phyloP scores from a whole-genome alignment of 1,140 invertebrate genomes.

The Ceratina australensis region DNA sequence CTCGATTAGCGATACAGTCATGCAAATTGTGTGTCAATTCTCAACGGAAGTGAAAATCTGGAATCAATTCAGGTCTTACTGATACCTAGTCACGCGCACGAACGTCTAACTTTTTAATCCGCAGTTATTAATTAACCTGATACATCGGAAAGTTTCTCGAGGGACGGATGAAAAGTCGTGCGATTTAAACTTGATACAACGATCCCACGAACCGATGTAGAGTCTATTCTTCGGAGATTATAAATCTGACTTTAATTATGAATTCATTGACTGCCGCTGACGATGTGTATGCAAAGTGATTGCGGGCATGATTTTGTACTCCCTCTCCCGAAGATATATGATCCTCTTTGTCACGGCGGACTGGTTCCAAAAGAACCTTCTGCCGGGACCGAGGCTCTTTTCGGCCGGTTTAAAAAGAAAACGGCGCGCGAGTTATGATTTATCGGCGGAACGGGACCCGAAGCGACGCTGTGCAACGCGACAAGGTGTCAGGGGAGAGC shows the following conservation, averaged over 20 bases:
- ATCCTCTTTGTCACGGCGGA: slow-evolving; percentile 45
- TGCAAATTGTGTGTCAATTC: slow-evolving; percentile 53
- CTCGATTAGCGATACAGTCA: slow-evolving; percentile 52
- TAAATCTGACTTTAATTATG: slow-evolving; percentile 43
- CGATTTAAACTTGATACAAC: slow-evolving; percentile 9
- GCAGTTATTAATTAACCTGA: too few relatives aligned
- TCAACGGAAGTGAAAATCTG: neutral
- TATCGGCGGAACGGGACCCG: slow-evolving; percentile 37
- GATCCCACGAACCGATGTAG: slow-evolving; percentile 18
- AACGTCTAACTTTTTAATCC: slow-evolving; percentile 6
- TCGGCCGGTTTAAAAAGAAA: slow-evolving; percentile 50
- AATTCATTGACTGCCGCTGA: slow-evolving; percentile 33
- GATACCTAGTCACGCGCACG: slow-evolving; percentile 19
- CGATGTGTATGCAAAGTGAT: neutral
- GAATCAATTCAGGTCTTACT: neutral
- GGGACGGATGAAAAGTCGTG: neutral
- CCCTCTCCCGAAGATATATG: slow-evolving; percentile 46
- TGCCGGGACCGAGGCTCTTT: slow-evolving; percentile 38
- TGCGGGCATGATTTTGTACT: slow-evolving; percentile 12
- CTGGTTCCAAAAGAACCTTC: slow-evolving; percentile 40
- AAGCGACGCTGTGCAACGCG: neutral
- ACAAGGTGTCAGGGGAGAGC: neutral
- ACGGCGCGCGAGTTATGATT: slow-evolving; percentile 59
- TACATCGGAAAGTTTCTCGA: too few relatives aligned
- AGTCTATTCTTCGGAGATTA: slow-evolving; percentile 20